Evolutionary conservation across 2,113 vertebrate species (phyloP).

Genomic region (Menidia beryllina): DNA sequence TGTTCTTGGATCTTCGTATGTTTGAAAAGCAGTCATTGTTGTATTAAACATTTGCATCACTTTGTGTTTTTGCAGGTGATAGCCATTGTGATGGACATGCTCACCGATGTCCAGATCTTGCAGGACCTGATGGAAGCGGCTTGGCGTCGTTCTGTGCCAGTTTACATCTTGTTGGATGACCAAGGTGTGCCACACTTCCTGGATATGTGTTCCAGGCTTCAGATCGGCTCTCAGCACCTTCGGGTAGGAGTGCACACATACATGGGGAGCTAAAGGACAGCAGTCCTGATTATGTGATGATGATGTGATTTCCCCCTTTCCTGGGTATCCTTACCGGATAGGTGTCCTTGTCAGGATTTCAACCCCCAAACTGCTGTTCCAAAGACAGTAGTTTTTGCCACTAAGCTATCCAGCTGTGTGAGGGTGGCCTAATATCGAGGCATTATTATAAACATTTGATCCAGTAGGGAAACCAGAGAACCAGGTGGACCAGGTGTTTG

Average conservation of each 20-base stretch:
- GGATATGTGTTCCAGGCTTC: constrained; percentile 90
- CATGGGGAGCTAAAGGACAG: background rate
- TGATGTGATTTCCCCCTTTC: too few species aligned
- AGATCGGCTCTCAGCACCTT: constrained; percentile 84
- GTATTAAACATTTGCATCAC: background rate
- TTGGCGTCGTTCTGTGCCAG: constrained; percentile 84
- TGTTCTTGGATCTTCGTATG: background rate
- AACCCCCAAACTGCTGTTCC: too few species aligned
- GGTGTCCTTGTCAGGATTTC: too few species aligned
- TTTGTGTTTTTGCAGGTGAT: constrained; percentile 83
- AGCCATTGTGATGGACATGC: constrained; percentile 94
- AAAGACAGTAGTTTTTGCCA: too few species aligned
- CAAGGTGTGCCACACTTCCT: constrained; percentile 86
- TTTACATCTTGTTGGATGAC: constrained; percentile 91
- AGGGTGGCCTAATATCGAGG: too few species aligned
- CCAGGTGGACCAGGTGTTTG: too few species aligned
- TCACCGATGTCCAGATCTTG: constrained; percentile 93
- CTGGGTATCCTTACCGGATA: too few species aligned
- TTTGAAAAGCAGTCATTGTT: background rate
- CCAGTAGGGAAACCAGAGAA: too few species aligned
- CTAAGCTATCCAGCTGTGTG: too few species aligned
- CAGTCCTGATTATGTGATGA: background rate
- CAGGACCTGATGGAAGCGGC: constrained; percentile 91
- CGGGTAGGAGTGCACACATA: constrained; percentile 77
- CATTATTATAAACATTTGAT: too few species aligned